Evolutionary conservation across 2,888 invertebrate genomes (phyloP).

Genomic region (Drosophila eohydei): DNA sequence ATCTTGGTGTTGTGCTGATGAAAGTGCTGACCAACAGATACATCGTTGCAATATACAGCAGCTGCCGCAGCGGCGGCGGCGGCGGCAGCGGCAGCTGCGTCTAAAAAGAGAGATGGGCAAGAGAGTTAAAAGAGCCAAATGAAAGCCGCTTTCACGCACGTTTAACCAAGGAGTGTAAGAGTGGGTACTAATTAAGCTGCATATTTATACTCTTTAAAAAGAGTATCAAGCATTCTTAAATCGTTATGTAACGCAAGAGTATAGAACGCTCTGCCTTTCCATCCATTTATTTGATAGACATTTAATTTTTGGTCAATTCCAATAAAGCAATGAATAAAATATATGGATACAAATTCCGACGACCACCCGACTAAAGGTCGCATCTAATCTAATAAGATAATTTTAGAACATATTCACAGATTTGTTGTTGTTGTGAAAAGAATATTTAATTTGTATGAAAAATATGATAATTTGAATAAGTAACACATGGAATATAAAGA

Average conservation of each 20-base stretch:
- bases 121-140: conserved; percentile 36
- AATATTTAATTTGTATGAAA: not conserved
- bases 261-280: not conserved
- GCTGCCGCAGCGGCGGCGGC: conserved; percentile 72
- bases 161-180: conserved; percentile 42
- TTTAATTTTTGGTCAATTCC: too few relatives aligned
- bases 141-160: conserved; percentile 71
- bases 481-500: not conserved
- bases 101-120: conserved; percentile 54
- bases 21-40: conserved; percentile 72
- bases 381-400: not conserved
- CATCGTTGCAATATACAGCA: conserved; percentile 78
- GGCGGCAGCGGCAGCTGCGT: conserved; percentile 60
- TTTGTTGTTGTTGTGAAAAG: not conserved
- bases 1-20: conserved; percentile 80
- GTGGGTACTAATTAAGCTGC: conserved; percentile 47
- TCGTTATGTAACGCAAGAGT: not conserved
- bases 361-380: too few relatives aligned
- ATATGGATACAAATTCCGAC: too few relatives aligned
- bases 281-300: not conserved
- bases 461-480: not conserved
- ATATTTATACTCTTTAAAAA: conserved; percentile 16
- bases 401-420: not conserved
- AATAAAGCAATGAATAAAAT: too few relatives aligned
- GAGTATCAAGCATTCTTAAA: not conserved